Percentiles rank a stretch among this genome's conserved stretches.
These are phyloP conservation scores for Petromus typicus DNA, from an alignment of 2,113 vertebrate genomes.

Conservation along the genomic window DNA sequence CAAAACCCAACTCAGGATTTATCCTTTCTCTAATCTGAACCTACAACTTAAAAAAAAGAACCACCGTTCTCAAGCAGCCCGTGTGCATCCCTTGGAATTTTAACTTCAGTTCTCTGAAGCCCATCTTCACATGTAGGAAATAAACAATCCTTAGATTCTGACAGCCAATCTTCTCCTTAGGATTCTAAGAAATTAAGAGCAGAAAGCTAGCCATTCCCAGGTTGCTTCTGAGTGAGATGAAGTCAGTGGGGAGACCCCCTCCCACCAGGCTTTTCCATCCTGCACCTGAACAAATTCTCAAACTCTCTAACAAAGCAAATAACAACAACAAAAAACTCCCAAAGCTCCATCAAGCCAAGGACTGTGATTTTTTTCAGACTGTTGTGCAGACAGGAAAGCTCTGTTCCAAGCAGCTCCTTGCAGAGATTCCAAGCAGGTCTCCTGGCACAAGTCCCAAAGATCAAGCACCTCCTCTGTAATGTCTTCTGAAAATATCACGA, in stretches of 20 bases:
- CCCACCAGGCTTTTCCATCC: constrained; percentile 52
- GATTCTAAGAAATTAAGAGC: constrained; percentile 51
- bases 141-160: neutral
- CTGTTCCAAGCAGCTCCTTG: constrained; percentile 64
- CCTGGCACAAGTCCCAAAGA: constrained; percentile 43
- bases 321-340: constrained; percentile 64
- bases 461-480: constrained; percentile 53
- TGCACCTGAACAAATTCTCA: constrained; percentile 65
- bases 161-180: constrained; percentile 5
- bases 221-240: constrained; percentile 9
- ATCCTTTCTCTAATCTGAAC: neutral
- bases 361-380: constrained; percentile 73
- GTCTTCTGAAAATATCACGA: neutral
- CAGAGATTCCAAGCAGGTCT: constrained; percentile 72
- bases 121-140: constrained; percentile 1
- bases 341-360: constrained; percentile 64
- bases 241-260: neutral
- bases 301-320: constrained; percentile 15
- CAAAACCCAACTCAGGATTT: neutral
- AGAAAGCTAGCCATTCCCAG: constrained; percentile 4
- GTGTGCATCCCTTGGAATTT: neutral
- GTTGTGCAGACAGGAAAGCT: constrained; percentile 48
- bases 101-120: constrained; percentile 36
- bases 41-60: neutral
- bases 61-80: neutral